Conservation (phyloP, 2,797 vertebrate genomes). For the Oreonectes daqikongensis region DNA sequence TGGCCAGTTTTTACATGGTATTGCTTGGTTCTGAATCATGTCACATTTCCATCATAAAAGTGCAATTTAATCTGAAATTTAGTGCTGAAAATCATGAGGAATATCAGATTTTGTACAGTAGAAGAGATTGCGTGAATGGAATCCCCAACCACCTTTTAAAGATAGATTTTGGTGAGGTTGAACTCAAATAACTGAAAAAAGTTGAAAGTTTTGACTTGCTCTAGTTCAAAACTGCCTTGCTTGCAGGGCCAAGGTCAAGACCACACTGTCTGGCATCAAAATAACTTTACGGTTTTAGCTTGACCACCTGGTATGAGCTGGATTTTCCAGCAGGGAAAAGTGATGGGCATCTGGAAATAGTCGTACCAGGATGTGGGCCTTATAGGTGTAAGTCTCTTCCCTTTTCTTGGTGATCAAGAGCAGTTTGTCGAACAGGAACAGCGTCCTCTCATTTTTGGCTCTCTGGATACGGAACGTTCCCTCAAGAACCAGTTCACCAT, state of each 20-base stretch:
- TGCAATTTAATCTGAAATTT: no score
- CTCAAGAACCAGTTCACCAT: constrained; percentile 94
- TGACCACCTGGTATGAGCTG: background rate
- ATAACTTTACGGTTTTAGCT: background rate
- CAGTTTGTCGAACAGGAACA: constrained; percentile 96
- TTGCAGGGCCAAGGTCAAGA: background rate
- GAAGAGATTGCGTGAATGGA: no score
- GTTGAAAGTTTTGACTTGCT: no score
- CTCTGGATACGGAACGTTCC: constrained; percentile 95
- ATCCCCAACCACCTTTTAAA: no score
- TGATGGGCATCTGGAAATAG: background rate
- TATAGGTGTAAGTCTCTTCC: constrained; percentile 92
- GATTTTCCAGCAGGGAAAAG: background rate
- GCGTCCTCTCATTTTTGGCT: constrained; percentile 94
- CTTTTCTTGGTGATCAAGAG: constrained; percentile 97
- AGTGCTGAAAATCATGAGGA: no score
- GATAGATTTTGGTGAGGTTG: no score
- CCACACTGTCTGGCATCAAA: background rate
- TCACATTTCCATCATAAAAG: no score
- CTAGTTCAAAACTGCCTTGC: background rate
- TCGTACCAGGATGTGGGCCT: constrained; percentile 95
- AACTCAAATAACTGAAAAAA: no score
- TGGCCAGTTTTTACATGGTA: background rate
- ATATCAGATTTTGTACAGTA: no score
- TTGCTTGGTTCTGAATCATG: background rate